phyloP scores from a whole-genome alignment of 1,140 invertebrate genomes.

The Oscheius sp. region DNA sequence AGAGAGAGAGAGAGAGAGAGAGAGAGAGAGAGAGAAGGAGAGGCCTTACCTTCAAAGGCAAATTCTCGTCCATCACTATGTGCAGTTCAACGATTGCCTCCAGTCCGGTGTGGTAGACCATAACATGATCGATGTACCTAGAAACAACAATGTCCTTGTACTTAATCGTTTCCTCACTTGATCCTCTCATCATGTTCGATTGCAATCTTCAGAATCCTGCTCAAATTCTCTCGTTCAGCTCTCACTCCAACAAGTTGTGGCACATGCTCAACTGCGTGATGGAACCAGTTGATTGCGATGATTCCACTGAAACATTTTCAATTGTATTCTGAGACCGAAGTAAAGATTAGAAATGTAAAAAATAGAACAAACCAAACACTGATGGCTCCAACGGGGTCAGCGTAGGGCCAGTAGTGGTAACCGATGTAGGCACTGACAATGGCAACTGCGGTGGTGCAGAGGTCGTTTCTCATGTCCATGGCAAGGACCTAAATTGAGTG shows the following conservation, averaged over 20 bases:
- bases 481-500: constrained; percentile 32
- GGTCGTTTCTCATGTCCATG: constrained; percentile 53
- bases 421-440: constrained; percentile 46
- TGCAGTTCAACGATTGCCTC: constrained; percentile 53
- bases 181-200: constrained; percentile 61
- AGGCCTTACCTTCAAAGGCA: constrained; percentile 54
- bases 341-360: not conserved
- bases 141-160: not conserved
- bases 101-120: constrained; percentile 63
- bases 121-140: constrained; percentile 61
- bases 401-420: constrained; percentile 41
- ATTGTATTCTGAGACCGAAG: not conserved
- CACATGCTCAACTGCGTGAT: constrained; percentile 37
- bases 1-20: not conserved
- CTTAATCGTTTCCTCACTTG: constrained; percentile 25
- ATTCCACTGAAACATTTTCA: constrained; percentile 32
- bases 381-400: constrained; percentile 42
- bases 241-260: constrained; percentile 29
- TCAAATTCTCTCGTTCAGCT: constrained; percentile 35
- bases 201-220: constrained; percentile 37
- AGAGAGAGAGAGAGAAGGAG: not conserved
- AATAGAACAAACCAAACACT: constrained; percentile 35
- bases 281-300: constrained; percentile 41
- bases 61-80: constrained; percentile 45
- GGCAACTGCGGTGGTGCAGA: constrained; percentile 46